Base-by-base conservation (phyloP, 2,888 invertebrate species). In the Lycaena phlaeas region DNA sequence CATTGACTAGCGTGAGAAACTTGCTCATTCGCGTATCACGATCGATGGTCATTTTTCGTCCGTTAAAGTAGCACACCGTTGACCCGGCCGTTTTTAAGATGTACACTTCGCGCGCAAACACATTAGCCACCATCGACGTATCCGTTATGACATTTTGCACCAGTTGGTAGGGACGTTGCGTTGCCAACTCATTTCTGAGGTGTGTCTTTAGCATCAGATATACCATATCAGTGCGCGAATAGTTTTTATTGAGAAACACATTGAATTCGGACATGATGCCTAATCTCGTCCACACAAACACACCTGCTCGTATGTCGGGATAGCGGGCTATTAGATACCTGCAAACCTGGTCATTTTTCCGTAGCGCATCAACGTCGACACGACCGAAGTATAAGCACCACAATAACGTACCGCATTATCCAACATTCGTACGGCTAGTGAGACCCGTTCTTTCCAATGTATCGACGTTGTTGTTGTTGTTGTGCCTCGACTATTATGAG, bases 281-380 rank as follows among this genome's bases (percentile, higher is more conserved):
- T 29, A 38, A 29, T 29, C 29, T 29, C 29, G 38, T 38, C 38
- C 38, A 38, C 29, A 38, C 38, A 14, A 29, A 38, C 38, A 29
- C 38, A 12, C 38, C 38, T 29, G 38, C 38, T 29, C 38, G n/a
- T 14, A 12, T 10, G 7, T 38, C 38, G 22, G 28, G 4, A 28
- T 38, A 38, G 28, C 38, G 38, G 17, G 11, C 14, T 10, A 38
- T 38, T 22, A 29, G 38, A 38, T 29, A 38, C 29, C 29, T 29
- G 29, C 38, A 38, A 29, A 29, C 29, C 38, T 38, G 22, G 12
- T 29, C 17, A 29, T 38, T 14, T 38, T 38, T 22, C 38, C 38
- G 29, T 38, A 38, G 29, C 38, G 38, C 29, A 38, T 38, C 38
- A 38, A 14, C 29, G 38, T 38, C 29, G 38, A 39, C 1, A 39